phyloP scores from a whole-genome alignment of 2,113 vertebrate species.

The Enhydra lutris region DNA sequence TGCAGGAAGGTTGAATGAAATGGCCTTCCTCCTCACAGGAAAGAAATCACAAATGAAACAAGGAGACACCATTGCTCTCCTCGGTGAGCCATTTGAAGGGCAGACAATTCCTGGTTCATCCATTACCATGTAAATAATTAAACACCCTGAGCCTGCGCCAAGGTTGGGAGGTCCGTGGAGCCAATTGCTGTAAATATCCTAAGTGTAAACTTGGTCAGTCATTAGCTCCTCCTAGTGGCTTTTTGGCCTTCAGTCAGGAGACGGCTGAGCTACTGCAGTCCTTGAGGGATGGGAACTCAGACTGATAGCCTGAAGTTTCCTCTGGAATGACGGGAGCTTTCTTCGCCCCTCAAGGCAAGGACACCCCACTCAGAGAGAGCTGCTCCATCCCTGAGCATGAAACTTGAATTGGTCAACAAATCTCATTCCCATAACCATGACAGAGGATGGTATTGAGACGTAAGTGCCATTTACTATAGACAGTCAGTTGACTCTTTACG shows the following conservation, averaged over 20 bases:
- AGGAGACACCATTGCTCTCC: conserved; percentile 6
- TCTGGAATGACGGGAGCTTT: background rate
- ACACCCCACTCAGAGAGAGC: background rate
- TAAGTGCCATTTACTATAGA: background rate
- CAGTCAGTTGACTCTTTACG: background rate
- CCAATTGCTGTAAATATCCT: conserved; percentile 35
- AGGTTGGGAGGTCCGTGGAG: conserved; percentile 3
- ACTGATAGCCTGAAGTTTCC: background rate
- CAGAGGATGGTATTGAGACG: background rate
- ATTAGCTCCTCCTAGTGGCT: conserved; percentile 75
- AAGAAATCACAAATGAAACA: background rate
- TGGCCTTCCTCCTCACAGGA: background rate
- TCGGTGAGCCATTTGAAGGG: conserved; percentile 51
- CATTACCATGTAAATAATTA: conserved; percentile 75
- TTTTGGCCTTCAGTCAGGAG: background rate
- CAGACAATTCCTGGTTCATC: conserved; percentile 57
- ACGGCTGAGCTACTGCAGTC: background rate
- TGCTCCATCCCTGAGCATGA: background rate
- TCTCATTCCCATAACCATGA: background rate
- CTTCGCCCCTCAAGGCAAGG: background rate
- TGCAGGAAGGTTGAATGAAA: conserved; percentile 35
- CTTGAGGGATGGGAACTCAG: background rate
- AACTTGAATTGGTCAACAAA: background rate
- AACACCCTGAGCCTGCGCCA: conserved; percentile 13
- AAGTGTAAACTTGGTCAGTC: conserved; percentile 47